Evolutionary conservation across 2,888 invertebrate genomes (phyloP).

Genomic region (Lepidocyrtinus sp.): DNA sequence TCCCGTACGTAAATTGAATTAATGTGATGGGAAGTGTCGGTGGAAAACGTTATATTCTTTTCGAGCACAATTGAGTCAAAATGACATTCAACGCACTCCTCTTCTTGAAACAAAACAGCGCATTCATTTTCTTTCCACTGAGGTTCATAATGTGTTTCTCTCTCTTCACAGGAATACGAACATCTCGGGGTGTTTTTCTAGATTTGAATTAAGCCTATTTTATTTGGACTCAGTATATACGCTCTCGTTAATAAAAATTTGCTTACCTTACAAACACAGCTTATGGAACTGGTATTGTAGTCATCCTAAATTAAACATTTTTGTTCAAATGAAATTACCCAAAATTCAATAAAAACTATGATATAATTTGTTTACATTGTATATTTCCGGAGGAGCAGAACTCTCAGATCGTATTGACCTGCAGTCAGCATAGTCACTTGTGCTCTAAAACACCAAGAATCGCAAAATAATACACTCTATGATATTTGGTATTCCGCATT

Average conservation of each 20-base stretch:
- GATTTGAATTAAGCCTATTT: not conserved
- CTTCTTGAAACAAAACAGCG: not conserved
- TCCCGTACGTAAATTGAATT: not conserved
- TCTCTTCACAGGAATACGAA: not conserved
- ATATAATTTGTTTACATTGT: not conserved
- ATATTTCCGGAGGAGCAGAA: not conserved
- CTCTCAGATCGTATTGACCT: not conserved
- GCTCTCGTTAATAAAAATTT: not conserved
- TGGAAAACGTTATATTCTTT: not conserved
- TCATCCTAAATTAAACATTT: not conserved
- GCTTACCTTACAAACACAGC: slow-evolving; percentile 28
- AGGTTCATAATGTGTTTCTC: not conserved
- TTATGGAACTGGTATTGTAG: slow-evolving; percentile 31
- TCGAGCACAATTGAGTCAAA: not conserved
- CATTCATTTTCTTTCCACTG: slow-evolving; percentile 2
- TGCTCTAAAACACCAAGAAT: slow-evolving; percentile 21
- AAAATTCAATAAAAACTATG: not conserved
- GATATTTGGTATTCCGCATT: not conserved
- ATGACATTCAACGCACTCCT: not conserved
- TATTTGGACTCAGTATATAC: not conserved
- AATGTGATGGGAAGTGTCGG: not conserved
- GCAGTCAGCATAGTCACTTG: slow-evolving; percentile 32
- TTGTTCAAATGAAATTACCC: not conserved
- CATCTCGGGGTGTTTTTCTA: not conserved
- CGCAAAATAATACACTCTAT: not conserved